Percentiles rank a stretch among this genome's conserved stretches.
These are phyloP conservation scores for Melanogrammus aeglefinus DNA, from an alignment of 2,797 vertebrate species.

Conservation along the genomic window DNA sequence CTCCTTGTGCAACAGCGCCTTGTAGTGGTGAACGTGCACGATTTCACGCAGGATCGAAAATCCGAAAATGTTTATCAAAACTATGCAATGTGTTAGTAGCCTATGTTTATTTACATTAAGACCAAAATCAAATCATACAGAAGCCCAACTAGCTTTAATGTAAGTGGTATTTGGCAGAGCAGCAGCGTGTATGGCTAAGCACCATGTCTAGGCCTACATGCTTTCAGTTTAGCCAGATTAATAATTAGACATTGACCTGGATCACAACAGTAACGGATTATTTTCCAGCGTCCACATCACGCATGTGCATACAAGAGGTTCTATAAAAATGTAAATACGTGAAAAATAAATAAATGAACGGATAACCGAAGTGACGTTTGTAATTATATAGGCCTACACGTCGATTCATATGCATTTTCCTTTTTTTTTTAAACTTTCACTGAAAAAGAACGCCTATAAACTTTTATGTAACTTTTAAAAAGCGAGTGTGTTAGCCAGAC, in stretches of 20 bases:
- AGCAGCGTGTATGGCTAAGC: too few relatives aligned
- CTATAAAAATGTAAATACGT: not conserved
- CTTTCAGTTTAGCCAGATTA: constrained; percentile 30
- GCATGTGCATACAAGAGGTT: not conserved
- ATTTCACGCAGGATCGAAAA: not conserved
- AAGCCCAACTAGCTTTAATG: not conserved
- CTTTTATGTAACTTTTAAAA: not conserved
- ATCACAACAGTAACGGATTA: not conserved
- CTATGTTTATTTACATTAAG: not conserved
- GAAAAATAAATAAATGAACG: not conserved
- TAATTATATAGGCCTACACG: too few relatives aligned
- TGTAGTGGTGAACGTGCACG: not conserved
- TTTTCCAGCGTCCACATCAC: not conserved
- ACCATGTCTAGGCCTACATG: not conserved
- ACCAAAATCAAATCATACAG: not conserved
- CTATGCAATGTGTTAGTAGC: not conserved
- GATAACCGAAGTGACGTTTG: not conserved
- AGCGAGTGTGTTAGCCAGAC: not conserved
- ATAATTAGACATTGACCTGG: constrained; percentile 48
- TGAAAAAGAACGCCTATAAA: not conserved
- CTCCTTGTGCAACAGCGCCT: not conserved
- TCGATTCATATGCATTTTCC: too few relatives aligned
- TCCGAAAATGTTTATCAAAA: not conserved
- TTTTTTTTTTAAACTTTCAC: not conserved
- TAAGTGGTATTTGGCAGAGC: not conserved